Evolutionary conservation across 1,140 invertebrate genomes (phyloP).

Genomic region (Eupristina koningsbergeri): DNA sequence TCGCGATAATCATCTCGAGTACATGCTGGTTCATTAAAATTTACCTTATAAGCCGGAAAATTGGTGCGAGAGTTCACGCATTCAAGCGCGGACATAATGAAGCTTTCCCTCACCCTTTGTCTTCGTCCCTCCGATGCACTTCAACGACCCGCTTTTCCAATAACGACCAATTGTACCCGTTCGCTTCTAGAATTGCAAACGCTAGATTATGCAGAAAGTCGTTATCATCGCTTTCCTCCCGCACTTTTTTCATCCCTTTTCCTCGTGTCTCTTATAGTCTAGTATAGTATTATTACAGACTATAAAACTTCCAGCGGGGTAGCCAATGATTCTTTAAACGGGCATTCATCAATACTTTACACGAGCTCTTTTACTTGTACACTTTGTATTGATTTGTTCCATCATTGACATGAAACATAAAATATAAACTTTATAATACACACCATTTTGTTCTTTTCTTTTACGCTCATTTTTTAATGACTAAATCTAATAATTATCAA

Average conservation of each 20-base stretch:
- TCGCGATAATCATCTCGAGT: conserved; percentile 55
- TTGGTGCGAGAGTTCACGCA: conserved; percentile 59
- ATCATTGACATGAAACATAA: too few species aligned
- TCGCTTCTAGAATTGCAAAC: conserved; percentile 49
- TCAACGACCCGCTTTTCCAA: conserved; percentile 10
- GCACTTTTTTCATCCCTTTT: background rate
- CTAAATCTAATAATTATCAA: too few species aligned
- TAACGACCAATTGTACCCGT: conserved; percentile 5
- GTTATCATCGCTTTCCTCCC: background rate
- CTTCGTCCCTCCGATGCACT: conserved; percentile 10
- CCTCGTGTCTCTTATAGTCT: background rate
- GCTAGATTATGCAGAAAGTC: conserved; percentile 30
- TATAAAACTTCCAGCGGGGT: conserved; percentile 24
- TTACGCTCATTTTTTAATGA: too few species aligned
- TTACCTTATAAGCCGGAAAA: conserved; percentile 65
- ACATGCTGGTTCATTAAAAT: conserved; percentile 70
- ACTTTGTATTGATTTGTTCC: too few species aligned
- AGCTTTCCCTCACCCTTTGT: conserved; percentile 60
- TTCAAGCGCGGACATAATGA: conserved; percentile 67
- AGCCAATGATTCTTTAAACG: conserved; percentile 18
- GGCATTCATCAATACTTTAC: conserved; percentile 31
- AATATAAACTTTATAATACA: too few species aligned
- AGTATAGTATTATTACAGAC: background rate
- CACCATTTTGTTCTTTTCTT: too few species aligned
- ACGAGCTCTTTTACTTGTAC: conserved; percentile 7